A percentile compares a stretch with the other conserved stretches of the same genome.
phyloP scores from a whole-genome alignment of 37 sponge, comb jelly and placozoan genomes.

The Ephydatia muelleri region DNA sequence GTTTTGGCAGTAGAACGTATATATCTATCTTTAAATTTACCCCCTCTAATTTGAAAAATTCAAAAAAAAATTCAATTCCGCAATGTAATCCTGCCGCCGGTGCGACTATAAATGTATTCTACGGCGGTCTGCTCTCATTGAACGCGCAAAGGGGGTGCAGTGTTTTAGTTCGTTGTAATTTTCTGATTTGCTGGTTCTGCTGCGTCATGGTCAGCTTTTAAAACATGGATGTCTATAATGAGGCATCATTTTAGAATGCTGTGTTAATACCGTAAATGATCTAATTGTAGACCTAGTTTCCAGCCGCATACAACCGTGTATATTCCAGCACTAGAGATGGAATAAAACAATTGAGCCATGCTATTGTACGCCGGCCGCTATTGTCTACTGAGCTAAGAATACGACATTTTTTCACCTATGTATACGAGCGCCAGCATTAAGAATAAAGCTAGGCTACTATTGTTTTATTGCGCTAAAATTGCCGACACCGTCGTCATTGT shows the following conservation, averaged over 20 bases:
- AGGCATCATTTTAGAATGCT: no score
- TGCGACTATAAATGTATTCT: not conserved
- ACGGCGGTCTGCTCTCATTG: no score
- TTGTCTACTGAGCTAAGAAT: not conserved
- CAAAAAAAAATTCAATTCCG: not conserved
- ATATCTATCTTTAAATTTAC: not conserved
- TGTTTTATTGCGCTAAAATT: not conserved
- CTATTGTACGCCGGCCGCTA: not conserved
- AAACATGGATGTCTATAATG: no score
- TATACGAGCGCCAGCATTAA: not conserved
- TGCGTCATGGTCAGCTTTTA: no score
- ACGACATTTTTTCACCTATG: not conserved
- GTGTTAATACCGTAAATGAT: no score
- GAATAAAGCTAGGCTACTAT: not conserved
- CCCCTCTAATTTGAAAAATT: not conserved
- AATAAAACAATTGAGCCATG: not conserved
- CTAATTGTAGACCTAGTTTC: no score
- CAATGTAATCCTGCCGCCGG: not conserved
- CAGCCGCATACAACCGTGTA: no score
- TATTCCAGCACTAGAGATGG: not conserved
- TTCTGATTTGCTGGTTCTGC: no score
- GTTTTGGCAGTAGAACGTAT: not conserved
- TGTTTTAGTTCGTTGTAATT: no score
- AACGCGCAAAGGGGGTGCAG: no score
- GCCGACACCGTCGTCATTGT: not conserved